phyloP scores from a whole-genome alignment of 2,113 vertebrate species.

The Charina bottae region DNA sequence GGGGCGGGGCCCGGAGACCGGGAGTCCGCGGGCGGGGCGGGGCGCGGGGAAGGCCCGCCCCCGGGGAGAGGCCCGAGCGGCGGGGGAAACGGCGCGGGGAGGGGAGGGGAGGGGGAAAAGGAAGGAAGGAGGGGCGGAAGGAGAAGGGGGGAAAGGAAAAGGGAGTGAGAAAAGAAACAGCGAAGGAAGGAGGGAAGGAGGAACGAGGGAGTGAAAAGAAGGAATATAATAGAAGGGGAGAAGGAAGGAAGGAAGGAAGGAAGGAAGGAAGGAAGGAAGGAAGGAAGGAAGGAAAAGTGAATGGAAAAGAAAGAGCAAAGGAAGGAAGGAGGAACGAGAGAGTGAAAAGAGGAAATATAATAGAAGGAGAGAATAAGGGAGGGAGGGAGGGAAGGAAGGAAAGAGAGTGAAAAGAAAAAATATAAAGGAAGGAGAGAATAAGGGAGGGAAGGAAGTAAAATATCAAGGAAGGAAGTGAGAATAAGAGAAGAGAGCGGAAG shows the following conservation, averaged over 20 bases:
- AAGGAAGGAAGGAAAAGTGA: too few relatives aligned
- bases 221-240: too few relatives aligned
- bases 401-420: too few relatives aligned
- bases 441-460: too few relatives aligned
- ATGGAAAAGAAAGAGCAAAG: neutral
- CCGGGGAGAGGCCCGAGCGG: slow-evolving; percentile 41
- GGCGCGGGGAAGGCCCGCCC: slow-evolving; percentile 69
- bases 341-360: too few relatives aligned
- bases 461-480: too few relatives aligned
- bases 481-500: neutral
- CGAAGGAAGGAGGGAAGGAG: neutral
- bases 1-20: neutral
- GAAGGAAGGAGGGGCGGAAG: neutral
- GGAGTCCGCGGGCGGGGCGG: neutral
- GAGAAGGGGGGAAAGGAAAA: neutral
- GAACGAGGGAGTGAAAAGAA: too few relatives aligned
- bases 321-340: neutral
- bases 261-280: too few relatives aligned
- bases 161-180: neutral
- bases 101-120: neutral
- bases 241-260: too few relatives aligned
- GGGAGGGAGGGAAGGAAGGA: too few relatives aligned
- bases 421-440: too few relatives aligned
- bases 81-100: neutral
- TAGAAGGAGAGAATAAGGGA: too few relatives aligned